Conservation (phyloP, 2,113 vertebrate genomes). For the Halcyon senegalensis region DNA sequence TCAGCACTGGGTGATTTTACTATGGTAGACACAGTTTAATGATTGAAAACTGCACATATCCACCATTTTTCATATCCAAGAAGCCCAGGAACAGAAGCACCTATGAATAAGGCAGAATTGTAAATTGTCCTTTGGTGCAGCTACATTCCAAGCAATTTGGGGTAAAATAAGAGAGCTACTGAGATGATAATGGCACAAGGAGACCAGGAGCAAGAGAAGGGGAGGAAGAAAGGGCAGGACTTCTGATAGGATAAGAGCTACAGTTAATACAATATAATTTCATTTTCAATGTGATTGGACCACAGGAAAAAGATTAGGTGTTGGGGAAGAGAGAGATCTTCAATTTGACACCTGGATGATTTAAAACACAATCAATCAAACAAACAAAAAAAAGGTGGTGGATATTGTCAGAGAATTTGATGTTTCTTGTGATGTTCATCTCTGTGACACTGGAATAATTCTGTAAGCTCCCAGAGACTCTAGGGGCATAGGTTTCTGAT, state of each 20-base stretch:
- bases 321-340: neutral
- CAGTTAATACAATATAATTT: neutral
- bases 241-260: neutral
- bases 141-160: neutral
- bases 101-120: neutral
- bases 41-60: neutral
- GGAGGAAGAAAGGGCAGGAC: neutral
- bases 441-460: neutral
- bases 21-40: neutral
- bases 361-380: neutral
- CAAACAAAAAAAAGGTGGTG: neutral
- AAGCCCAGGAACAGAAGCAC: neutral
- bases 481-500: neutral
- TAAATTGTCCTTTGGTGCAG: neutral
- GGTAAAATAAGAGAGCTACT: neutral
- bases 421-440: neutral
- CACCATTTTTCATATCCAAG: neutral
- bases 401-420: neutral
- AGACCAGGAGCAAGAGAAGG: neutral
- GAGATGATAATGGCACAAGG: neutral
- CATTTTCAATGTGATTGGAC: neutral
- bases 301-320: neutral
- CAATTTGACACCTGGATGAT: neutral
- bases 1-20: neutral
- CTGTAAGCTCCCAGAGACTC: neutral